Evolutionary conservation across 2,888 invertebrate genomes (phyloP), one percentile per base, ranked within the genome.

Genomic region (Pandemis corylana): DNA sequence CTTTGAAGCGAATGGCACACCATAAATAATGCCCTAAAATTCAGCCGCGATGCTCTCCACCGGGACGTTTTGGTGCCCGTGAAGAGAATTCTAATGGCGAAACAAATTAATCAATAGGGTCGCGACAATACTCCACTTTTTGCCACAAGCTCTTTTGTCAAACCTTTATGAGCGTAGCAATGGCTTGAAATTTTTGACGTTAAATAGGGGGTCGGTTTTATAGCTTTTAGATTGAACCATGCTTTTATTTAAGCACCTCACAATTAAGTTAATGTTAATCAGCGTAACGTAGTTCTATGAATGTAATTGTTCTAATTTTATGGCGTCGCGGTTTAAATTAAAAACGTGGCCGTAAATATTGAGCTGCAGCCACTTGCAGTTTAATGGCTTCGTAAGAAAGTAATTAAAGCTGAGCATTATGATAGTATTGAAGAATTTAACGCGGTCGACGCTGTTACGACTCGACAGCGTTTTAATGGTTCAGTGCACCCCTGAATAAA

Each of bases 401-500:
- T 88, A 89, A 91, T 93, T 90, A 93, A 91, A 90, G 82, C 85
- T 86, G 87, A 89, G 89, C 90, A 91, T 92, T 94, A 91, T 93
- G 89, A 93, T 92, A 87, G 93, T 90, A 93, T 93, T 89, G 90
- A 88, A 90, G 90, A 92, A 92, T 92, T 92, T 90, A 92, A 93
- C 91, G 91, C 89, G 89, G 90, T 90, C 88, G 89, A 86, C 84
- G 89, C 86, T 85, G 91, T 91, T 89, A 91, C 89, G 90, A 89
- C 87, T 89, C 78, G 81, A 84, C 87, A 86, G 85, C 82, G 87
- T 89, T 90, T 91, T 90, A 93, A 91, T 93, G 90, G 93, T 93
- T 93, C 94, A 93, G 80, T 93, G 94, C 93, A 91, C 94, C 92
- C 91, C 92, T 91, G 90, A 90, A 92, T 93, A 93, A 94, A 94